Percentiles rank a stretch among this genome's conserved stretches.
Evolutionary conservation across 2,797 vertebrate genomes (phyloP).

Genomic region (Hemitrygon akajei): DNA sequence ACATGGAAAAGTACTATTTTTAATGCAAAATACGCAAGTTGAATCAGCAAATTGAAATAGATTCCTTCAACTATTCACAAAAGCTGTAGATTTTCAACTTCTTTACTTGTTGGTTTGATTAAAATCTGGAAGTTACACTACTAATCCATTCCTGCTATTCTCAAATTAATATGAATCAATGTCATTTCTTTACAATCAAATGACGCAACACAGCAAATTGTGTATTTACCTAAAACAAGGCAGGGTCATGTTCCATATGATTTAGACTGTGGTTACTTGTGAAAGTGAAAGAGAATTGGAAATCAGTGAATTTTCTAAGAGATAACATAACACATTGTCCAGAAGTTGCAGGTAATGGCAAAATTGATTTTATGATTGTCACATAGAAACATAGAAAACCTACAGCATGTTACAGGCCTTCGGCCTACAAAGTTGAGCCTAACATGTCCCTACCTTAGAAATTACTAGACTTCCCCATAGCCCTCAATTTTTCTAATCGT

Average conservation of each 20-base stretch:
- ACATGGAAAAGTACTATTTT: neutral
- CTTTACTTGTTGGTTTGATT: neutral
- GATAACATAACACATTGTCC: neutral
- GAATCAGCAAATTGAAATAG: neutral
- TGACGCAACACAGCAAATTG: no score
- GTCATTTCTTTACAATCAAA: neutral
- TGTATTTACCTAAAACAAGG: neutral
- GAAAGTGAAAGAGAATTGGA: neutral
- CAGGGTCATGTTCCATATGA: neutral
- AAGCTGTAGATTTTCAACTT: neutral
- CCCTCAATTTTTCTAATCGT: no score
- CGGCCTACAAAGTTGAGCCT: no score
- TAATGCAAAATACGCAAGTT: neutral
- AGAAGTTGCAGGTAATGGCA: neutral
- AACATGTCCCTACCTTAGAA: no score
- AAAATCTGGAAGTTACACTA: neutral
- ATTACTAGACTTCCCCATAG: no score
- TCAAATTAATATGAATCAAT: neutral
- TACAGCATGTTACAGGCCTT: no score
- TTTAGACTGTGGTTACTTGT: no score
- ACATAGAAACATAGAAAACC: no score
- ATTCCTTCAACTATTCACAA: neutral
- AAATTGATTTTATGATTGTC: no score
- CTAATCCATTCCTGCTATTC: neutral
- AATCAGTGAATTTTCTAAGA: neutral